phyloP scores from a whole-genome alignment of 2,888 invertebrate species.

The Tenthredo distinguenda region DNA sequence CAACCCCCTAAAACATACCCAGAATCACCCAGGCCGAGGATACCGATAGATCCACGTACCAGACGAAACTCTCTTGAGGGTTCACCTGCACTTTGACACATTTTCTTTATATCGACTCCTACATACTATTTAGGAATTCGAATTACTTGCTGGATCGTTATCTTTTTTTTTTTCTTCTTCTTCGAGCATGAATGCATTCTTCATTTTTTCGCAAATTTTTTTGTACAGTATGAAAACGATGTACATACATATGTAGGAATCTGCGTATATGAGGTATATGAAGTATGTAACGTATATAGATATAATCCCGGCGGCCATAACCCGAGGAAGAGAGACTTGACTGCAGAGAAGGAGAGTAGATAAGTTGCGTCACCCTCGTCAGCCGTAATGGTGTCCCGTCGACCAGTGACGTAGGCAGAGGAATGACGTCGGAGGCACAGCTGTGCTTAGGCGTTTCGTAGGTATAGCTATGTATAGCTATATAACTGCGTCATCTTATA shows the following conservation, averaged over 20 bases:
- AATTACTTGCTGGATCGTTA: neutral
- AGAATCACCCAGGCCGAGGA: neutral
- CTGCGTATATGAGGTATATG: neutral
- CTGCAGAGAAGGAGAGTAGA: neutral
- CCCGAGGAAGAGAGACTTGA: neutral
- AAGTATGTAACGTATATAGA: neutral
- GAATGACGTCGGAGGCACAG: constrained; percentile 38
- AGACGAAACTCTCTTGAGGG: neutral
- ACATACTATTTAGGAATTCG: neutral
- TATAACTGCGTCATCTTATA: neutral
- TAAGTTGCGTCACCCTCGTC: constrained; percentile 46
- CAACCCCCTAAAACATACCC: neutral
- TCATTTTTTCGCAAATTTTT: neutral
- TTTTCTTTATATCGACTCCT: neutral
- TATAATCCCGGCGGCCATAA: constrained; percentile 36
- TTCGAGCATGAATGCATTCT: neutral
- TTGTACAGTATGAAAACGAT: neutral
- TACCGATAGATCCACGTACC: constrained; percentile 10
- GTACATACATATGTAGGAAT: neutral
- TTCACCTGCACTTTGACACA: neutral
- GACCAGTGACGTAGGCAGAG: constrained; percentile 38
- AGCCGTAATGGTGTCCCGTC: constrained; percentile 43
- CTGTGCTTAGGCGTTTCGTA: constrained; percentile 34
- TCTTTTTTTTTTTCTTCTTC: neutral
- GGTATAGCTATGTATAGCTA: neutral